Conservation (phyloP, 2,888 invertebrate genomes). For the Temnothorax rugatulus region DNA sequence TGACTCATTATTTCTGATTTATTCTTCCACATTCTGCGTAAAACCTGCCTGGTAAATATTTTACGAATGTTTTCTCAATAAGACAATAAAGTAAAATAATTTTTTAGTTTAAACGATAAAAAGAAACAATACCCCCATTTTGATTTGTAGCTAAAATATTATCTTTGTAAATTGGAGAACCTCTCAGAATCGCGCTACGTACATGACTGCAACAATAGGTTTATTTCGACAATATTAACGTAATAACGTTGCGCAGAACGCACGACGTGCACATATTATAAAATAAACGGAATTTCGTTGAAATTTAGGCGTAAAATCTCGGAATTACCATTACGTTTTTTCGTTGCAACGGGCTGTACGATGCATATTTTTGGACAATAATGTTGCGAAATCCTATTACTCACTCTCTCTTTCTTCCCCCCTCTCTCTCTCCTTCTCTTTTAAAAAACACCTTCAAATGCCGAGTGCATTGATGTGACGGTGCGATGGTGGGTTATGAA, state of each 20-base stretch:
- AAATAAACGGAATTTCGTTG: slow-evolving; percentile 3
- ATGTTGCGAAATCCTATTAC: background rate
- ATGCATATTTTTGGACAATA: slow-evolving; percentile 28
- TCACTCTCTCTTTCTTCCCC: background rate
- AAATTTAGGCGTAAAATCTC: slow-evolving; percentile 10
- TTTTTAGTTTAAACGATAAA: background rate
- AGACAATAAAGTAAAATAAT: background rate
- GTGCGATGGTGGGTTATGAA: slow-evolving; percentile 24
- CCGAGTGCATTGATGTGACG: background rate
- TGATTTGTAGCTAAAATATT: background rate
- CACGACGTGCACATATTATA: background rate
- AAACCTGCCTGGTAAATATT: background rate
- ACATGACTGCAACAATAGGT: background rate
- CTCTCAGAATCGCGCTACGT: background rate
- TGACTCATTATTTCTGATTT: background rate
- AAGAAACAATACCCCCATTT: too few relatives aligned
- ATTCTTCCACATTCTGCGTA: background rate
- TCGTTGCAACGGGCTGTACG: background rate
- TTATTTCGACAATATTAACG: background rate
- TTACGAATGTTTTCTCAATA: background rate
- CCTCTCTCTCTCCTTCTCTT: background rate
- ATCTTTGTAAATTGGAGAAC: background rate
- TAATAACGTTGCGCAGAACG: background rate
- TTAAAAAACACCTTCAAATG: slow-evolving; percentile 12
- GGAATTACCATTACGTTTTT: background rate